Evolutionary conservation across 2,797 vertebrate genomes (phyloP).

Genomic region (Chelon auratus): DNA sequence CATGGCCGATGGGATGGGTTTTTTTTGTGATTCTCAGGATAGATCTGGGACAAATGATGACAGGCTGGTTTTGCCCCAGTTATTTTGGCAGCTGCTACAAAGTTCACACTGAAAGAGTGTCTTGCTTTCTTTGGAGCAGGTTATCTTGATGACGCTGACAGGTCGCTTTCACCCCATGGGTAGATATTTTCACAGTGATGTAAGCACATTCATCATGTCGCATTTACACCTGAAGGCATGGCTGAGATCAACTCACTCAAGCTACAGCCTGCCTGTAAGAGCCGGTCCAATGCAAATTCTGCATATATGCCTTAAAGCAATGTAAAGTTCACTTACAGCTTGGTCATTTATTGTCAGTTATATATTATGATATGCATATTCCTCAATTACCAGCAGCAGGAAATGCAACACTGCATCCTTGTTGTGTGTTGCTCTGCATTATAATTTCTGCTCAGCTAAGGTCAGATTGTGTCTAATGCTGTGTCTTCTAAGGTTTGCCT

Average conservation of each 20-base stretch:
- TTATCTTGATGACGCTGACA: neutral
- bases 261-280: neutral
- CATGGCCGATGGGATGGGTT: neutral
- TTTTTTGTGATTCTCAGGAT: neutral
- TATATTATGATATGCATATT: neutral
- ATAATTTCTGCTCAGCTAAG: neutral
- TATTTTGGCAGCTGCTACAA: constrained; percentile 2
- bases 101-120: neutral
- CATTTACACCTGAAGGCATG: constrained; percentile 15
- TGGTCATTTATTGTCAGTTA: neutral
- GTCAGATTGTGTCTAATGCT: constrained; percentile 15
- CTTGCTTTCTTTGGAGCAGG: constrained; percentile 1
- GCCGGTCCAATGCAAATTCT: no score
- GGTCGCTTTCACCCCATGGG: constrained; percentile 15
- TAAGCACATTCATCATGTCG: constrained; percentile 1
- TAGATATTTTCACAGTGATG: constrained; percentile 17
- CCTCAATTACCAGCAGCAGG: neutral
- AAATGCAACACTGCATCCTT: neutral
- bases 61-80: neutral
- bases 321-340: no score
- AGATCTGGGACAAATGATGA: constrained; percentile 8
- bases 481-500: constrained; percentile 43
- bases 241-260: neutral
- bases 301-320: no score
- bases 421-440: no score